phyloP scores from a whole-genome alignment of 2,797 vertebrate genomes.

The Myripristis murdjan region DNA sequence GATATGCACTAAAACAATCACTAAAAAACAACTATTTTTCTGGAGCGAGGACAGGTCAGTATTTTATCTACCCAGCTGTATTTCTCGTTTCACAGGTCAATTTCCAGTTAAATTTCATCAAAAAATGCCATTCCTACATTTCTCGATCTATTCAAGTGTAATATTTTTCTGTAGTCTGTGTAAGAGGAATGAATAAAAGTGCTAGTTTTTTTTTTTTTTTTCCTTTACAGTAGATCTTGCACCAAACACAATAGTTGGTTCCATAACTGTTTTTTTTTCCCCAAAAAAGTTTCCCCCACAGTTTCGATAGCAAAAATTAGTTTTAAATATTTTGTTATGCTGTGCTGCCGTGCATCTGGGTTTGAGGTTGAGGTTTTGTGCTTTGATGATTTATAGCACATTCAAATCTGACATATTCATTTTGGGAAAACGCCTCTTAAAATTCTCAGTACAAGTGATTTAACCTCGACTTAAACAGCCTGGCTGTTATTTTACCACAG shows the following conservation, averaged over 20 bases:
- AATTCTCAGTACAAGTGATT: slow-evolving; percentile 1
- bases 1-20: slow-evolving; percentile 10
- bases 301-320: neutral
- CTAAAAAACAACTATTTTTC: slow-evolving; percentile 14
- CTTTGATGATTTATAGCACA: slow-evolving; percentile 19
- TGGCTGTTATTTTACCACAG: slow-evolving; percentile 1
- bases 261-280: neutral
- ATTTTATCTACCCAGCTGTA: neutral
- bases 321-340: neutral
- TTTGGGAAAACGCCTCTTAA: neutral
- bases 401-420: slow-evolving; percentile 20
- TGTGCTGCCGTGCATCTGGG: slow-evolving; percentile 10
- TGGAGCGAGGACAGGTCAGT: slow-evolving; percentile 3
- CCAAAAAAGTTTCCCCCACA: too few species aligned
- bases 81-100: neutral
- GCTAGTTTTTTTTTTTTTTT: too few species aligned
- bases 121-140: slow-evolving; percentile 5
- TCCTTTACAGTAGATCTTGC: neutral
- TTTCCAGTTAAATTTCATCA: slow-evolving; percentile 5
- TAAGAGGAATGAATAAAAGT: slow-evolving; percentile 34
- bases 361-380: slow-evolving; percentile 15
- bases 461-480: slow-evolving; percentile 22
- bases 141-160: slow-evolving; percentile 57
- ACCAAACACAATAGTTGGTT: slow-evolving; percentile 14
- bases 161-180: neutral